Percentiles rank a stretch among this genome's conserved stretches.
phyloP scores from a whole-genome alignment of 2,797 vertebrate genomes.

The Platalea minor region DNA sequence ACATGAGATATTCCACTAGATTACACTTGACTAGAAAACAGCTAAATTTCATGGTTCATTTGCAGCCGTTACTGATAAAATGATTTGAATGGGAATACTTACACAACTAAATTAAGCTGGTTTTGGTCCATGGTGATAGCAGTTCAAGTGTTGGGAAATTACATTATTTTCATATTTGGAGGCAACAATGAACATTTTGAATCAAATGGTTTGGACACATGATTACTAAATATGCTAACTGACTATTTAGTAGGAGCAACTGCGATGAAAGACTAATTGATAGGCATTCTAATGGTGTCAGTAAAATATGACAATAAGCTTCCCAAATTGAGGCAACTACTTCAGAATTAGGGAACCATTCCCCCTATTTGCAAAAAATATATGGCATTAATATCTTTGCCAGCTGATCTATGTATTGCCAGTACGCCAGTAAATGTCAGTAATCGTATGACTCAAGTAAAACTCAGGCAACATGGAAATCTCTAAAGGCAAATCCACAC shows the following conservation, averaged over 20 bases:
- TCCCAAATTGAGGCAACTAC: neutral
- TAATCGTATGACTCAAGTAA: neutral
- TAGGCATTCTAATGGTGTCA: neutral
- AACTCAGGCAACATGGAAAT: neutral
- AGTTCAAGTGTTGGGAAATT: slow-evolving; percentile 6
- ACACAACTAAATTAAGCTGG: slow-evolving; percentile 12
- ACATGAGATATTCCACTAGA: neutral
- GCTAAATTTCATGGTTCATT: slow-evolving; percentile 49
- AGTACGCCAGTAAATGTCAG: neutral
- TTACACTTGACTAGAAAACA: slow-evolving; percentile 27
- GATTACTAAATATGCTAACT: neutral
- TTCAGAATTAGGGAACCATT: neutral
- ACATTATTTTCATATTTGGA: neutral
- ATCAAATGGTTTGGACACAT: neutral
- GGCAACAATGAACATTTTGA: neutral
- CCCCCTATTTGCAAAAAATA: neutral
- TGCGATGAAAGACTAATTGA: neutral
- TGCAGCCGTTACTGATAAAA: slow-evolving; percentile 11
- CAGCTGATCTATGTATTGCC: neutral
- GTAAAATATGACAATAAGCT: neutral
- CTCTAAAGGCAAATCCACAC: neutral
- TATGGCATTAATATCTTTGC: neutral
- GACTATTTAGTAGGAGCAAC: neutral
- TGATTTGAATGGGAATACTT: slow-evolving; percentile 9
- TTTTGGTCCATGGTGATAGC: slow-evolving; percentile 6